These are phyloP conservation scores for Trachemys scripta DNA, from an alignment of 2,113 vertebrate genomes.

Conservation along the genomic window DNA sequence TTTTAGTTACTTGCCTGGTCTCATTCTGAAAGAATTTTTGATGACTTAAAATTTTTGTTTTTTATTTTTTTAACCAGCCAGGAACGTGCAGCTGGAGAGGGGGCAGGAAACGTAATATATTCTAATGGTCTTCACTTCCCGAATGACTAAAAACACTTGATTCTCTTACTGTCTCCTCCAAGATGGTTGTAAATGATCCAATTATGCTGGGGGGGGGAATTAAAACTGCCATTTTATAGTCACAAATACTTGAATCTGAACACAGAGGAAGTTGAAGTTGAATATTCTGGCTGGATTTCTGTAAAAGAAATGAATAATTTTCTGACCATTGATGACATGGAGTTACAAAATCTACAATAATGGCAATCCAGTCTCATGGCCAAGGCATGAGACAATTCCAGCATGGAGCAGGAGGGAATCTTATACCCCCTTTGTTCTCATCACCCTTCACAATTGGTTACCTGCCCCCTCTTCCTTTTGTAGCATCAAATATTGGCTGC, in stretches of 20 bases:
- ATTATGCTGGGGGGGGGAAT: constrained; percentile 31
- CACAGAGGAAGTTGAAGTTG: not conserved
- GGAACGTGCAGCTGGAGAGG: not conserved
- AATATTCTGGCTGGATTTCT: constrained; percentile 45
- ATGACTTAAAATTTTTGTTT: not conserved
- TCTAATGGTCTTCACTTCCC: not conserved
- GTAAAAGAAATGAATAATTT: constrained; percentile 65
- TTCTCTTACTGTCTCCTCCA: constrained; percentile 43
- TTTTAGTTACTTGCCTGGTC: not conserved
- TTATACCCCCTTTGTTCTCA: not conserved
- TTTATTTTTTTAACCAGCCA: not conserved
- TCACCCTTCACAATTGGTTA: not conserved
- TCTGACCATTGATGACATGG: not conserved
- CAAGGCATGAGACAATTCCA: not conserved
- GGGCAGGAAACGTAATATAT: not conserved
- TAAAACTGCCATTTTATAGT: constrained; percentile 31
- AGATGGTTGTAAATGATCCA: constrained; percentile 30
- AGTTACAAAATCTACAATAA: not conserved
- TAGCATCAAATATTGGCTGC: not conserved
- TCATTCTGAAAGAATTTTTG: constrained; percentile 51
- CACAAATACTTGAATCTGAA: constrained; percentile 67
- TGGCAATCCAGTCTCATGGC: not conserved
- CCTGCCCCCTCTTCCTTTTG: not conserved
- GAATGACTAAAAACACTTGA: not conserved
- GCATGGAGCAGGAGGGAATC: not conserved